A percentile compares a stretch with the other conserved stretches of the same genome.
Evolutionary conservation across 37 sponge, comb jelly and placozoan genomes (phyloP).

Genomic region (Cliona cf. orientalis): DNA sequence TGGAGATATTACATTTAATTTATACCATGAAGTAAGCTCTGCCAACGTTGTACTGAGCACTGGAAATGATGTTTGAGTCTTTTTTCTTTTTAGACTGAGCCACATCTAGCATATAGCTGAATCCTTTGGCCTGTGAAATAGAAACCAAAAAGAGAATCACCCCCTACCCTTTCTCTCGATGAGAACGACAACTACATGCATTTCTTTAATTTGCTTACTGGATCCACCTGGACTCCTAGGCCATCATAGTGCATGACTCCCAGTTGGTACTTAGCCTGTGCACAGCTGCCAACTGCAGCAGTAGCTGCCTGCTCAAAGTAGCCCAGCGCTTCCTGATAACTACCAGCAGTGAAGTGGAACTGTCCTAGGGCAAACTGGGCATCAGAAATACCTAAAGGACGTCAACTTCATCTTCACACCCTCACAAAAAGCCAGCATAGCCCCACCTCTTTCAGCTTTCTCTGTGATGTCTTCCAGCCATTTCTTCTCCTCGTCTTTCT

Average conservation of each 20-base stretch:
- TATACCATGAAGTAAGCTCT: constrained; percentile 75
- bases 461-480: constrained; percentile 53
- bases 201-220: constrained; percentile 35
- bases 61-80: constrained; percentile 56
- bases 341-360: constrained; percentile 35
- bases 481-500: background rate
- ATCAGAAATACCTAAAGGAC: constrained; percentile 27
- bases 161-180: background rate
- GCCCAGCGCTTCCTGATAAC: constrained; percentile 44
- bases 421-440: background rate
- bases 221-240: constrained; percentile 59
- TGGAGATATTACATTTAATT: background rate
- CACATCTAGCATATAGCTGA: constrained; percentile 71
- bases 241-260: constrained; percentile 91
- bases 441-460: constrained; percentile 38
- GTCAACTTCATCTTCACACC: background rate
- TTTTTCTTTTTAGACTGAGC: constrained; percentile 47
- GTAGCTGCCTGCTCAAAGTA: constrained; percentile 59
- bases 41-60: constrained; percentile 91
- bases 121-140: constrained; percentile 66
- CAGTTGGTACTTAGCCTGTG: constrained; percentile 84
- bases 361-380: constrained; percentile 81
- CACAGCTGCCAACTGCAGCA: background rate
- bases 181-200: background rate
- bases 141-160: background rate